Base-by-base conservation (phyloP, 2,888 invertebrate species). In the Megalurothrips usitatus region DNA sequence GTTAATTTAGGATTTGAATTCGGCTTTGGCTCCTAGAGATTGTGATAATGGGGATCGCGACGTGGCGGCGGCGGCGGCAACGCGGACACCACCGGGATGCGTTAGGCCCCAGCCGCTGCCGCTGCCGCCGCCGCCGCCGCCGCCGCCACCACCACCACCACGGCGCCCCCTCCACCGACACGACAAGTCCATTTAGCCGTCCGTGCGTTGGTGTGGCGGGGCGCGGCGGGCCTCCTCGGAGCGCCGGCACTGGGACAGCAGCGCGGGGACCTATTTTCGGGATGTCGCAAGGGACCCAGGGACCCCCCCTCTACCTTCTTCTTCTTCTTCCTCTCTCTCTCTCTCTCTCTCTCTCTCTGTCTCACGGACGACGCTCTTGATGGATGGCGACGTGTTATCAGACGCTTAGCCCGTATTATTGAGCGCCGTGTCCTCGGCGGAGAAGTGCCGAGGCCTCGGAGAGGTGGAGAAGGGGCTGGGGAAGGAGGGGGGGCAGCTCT, bases 221-320 rank as follows among this genome's bases (percentile, higher is more conserved):
- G 81, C 78, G 82, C 68, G 81, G 82, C 80, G 80, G 80, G 26
- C 48, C 80, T 14, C 28, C 58, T 12, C 58, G 58, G 17, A 17
- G 58, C 58, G n/a, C 34, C 34, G 6, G 68, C 23, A 26, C 19
- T 14, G 19, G 58, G 6, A 58, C 58, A n/a, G n/a, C n/a, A 17
- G 10, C 19, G 26, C 26, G 68, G 26, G 68, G 68, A 58, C 68
- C 68, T 75, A 75, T 75, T 75, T 75, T 75, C 26, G 68, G 68
- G 68, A 26, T 75, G 68, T 75, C 68, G 68, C 68, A 75, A 75
- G 68, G 23, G 23, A 26, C n/a, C n/a, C n/a, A n/a, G n/a, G n/a
- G n/a, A 26, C 23, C n/a, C 26, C n/a, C 68, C 68, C n/a, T n/a
- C 68, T 23, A 2, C 68, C n/a, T 12, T 10, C 19, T 17, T 17